Evolutionary conservation across 2,888 invertebrate species (phyloP), one percentile per base, ranked within the genome.

Genomic region (Drosophila mulleri): DNA sequence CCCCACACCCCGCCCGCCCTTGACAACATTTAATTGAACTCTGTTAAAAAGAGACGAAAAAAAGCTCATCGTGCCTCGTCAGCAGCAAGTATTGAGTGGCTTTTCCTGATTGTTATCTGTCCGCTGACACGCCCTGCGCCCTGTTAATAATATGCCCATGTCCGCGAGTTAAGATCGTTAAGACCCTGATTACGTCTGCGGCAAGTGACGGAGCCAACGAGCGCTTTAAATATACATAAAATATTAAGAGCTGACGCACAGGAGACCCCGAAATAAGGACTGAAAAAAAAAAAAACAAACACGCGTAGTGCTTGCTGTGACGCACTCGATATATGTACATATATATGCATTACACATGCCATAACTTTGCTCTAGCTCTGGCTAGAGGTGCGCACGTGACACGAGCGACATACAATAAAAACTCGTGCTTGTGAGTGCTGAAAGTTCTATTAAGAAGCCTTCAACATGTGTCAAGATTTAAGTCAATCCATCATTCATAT

Each of bases 181-280:
- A 78, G 58, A 23, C 65, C 23, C 59, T 74, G 82, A 78, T 76
- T 83, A 78, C 76, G 76, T 78, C 63, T 75, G 72, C 57, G 79
- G 62, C 64, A 67, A 52, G 50, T 52, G 67, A 63, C 41, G 50
- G 57, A 65, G 61, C 37, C 65, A 68, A 63, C 53, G 48, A 64
- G 58, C 66, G 83, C 70, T 79, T 84, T 85, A 85, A 88, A 88
- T 78, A 82, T 75, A 79, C 83, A 88, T 85, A 69, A 83, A 83
- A 75, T 66, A 62, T 82, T 70, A 82, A 72, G 69, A 52, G 45
- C 76, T 68, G 73, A 64, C 75, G 64, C 73, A 68, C 60, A 50
- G 60, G 39, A 52, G 57, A 37, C 59, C n/a, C 35, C 35, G 45
- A 20, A 58, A 47, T n/a, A 18, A n/a, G 4, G n/a, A 26, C n/a